Conservation (phyloP, 2,888 invertebrate species). For the Melanargia galathea region DNA sequence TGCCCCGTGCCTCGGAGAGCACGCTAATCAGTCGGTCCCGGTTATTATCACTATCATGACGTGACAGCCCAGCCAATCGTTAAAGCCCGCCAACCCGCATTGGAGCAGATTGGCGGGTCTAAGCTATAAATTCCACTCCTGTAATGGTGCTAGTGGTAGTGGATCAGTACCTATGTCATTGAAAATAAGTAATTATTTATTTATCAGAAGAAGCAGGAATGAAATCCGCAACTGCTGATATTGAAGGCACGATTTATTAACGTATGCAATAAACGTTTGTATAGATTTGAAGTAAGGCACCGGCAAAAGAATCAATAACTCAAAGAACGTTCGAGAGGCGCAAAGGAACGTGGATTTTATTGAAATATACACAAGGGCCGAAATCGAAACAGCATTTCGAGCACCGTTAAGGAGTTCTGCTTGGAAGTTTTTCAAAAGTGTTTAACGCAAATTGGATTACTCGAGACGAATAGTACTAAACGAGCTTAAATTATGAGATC, state of each 20-base stretch:
- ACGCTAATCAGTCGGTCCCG: too few species aligned
- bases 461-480: conserved; percentile 44
- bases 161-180: too few species aligned
- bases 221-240: not conserved
- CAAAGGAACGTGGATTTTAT: conserved; percentile 36
- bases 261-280: conserved; percentile 29
- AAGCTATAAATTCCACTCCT: too few species aligned
- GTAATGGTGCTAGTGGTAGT: too few species aligned
- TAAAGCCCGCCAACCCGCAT: too few species aligned
- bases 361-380: conserved; percentile 33
- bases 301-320: conserved; percentile 35
- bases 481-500: conserved; percentile 45
- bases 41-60: too few species aligned
- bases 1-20: too few species aligned
- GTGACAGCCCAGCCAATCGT: too few species aligned
- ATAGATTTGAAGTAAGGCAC: conserved; percentile 27
- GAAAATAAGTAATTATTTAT: too few species aligned
- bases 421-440: conserved; percentile 45
- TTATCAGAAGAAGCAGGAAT: not conserved
- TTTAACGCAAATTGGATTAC: conserved; percentile 49
- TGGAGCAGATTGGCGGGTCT: too few species aligned
- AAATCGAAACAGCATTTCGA: conserved; percentile 31
- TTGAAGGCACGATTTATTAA: conserved; percentile 6
- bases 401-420: conserved; percentile 36
- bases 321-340: conserved; percentile 31